Conservation (phyloP, 2,888 invertebrate species). For the Hyposoter dolosus region DNA sequence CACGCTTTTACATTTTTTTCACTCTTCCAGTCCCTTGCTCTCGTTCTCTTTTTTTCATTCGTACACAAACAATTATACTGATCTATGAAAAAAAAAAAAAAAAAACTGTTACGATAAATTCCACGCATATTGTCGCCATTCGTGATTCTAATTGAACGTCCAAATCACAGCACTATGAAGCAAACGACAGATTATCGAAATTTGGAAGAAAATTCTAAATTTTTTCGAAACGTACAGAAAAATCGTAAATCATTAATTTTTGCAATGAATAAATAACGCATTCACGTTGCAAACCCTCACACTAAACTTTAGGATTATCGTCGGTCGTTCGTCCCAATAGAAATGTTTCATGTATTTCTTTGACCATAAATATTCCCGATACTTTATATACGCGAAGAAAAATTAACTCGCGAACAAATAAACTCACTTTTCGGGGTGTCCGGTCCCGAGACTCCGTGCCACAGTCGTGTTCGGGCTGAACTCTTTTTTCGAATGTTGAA, state of each 20-base stretch:
- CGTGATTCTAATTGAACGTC: background rate
- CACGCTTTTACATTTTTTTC: constrained; percentile 16
- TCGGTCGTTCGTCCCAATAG: background rate
- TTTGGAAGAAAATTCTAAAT: background rate
- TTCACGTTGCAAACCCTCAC: background rate
- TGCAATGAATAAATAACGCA: background rate
- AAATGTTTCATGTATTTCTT: background rate
- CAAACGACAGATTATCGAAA: background rate
- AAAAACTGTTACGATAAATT: background rate
- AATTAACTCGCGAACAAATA: constrained; percentile 32
- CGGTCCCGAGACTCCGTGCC: background rate
- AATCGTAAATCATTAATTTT: background rate
- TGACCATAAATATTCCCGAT: background rate
- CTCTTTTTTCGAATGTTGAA: constrained; percentile 48
- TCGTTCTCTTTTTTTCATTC: constrained; percentile 1
- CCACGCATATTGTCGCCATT: background rate
- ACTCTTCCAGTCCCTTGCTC: background rate
- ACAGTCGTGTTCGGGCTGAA: constrained; percentile 1
- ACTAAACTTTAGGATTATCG: background rate
- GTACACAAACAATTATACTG: background rate
- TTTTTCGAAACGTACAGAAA: background rate
- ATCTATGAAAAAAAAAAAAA: background rate
- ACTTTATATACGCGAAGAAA: background rate
- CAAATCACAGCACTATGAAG: background rate
- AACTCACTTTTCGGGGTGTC: background rate